Percentiles rank a stretch among this genome's conserved stretches.
phyloP scores from a whole-genome alignment of 2,888 invertebrate genomes.

The Oxytorus armatus region DNA sequence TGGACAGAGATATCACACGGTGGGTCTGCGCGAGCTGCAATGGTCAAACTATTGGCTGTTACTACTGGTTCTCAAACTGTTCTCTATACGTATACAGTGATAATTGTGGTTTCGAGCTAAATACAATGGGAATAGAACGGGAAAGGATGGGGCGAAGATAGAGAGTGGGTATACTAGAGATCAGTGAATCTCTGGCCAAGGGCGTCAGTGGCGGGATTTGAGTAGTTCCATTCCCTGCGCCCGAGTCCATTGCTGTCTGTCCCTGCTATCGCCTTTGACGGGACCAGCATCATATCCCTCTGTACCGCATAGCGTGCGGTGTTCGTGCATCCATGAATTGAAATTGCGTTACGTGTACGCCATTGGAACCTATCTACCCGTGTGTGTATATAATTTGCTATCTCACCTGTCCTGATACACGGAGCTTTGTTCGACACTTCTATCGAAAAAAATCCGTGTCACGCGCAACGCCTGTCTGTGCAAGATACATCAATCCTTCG shows the following conservation, averaged over 20 bases:
- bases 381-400: slow-evolving; percentile 20
- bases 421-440: background rate
- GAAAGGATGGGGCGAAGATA: slow-evolving; percentile 54
- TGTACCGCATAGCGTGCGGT: slow-evolving; percentile 15
- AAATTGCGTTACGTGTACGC: slow-evolving; percentile 29
- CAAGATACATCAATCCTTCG: too few relatives aligned
- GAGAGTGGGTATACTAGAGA: slow-evolving; percentile 18
- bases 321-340: slow-evolving; percentile 47
- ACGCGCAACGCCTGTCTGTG: background rate
- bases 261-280: slow-evolving; percentile 32
- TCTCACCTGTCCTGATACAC: slow-evolving; percentile 21
- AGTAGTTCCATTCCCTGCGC: slow-evolving; percentile 9
- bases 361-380: slow-evolving; percentile 25
- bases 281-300: slow-evolving; percentile 42
- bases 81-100: slow-evolving; percentile 71
- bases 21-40: slow-evolving; percentile 18
- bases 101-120: slow-evolving; percentile 77
- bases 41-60: slow-evolving; percentile 53
- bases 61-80: slow-evolving; percentile 33
- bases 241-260: slow-evolving; percentile 6
- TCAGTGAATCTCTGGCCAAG: slow-evolving; percentile 29
- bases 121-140: slow-evolving; percentile 68
- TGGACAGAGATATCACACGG: slow-evolving; percentile 19
- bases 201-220: slow-evolving; percentile 49
- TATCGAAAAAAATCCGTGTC: background rate